Conservation (phyloP, 2,797 vertebrate species). For the Erpetoichthys calabaricus region DNA sequence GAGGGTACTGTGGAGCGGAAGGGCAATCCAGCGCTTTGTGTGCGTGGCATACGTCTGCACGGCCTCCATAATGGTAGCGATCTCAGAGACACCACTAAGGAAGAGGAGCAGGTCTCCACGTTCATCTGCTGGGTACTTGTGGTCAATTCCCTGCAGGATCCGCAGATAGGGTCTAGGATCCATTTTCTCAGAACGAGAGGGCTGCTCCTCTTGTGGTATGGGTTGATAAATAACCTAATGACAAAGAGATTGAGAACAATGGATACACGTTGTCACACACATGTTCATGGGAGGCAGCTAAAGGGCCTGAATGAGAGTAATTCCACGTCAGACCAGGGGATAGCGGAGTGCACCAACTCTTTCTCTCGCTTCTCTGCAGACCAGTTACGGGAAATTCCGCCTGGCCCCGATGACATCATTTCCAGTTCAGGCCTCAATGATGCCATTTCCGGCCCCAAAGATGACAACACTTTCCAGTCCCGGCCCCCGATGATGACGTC, state of each 20-base stretch:
- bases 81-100: slow-evolving; percentile 80
- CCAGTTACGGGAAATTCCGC: too few relatives aligned
- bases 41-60: slow-evolving; percentile 65
- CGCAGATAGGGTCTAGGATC: slow-evolving; percentile 72
- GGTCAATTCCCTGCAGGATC: slow-evolving; percentile 77
- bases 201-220: slow-evolving; percentile 52
- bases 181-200: slow-evolving; percentile 57
- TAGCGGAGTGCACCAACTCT: too few relatives aligned
- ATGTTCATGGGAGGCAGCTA: too few relatives aligned
- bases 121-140: slow-evolving; percentile 67
- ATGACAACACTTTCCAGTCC: too few relatives aligned
- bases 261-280: too few relatives aligned
- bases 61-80: slow-evolving; percentile 62
- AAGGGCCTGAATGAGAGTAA: too few relatives aligned
- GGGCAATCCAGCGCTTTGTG: slow-evolving; percentile 70
- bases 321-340: too few relatives aligned
- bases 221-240: slow-evolving; percentile 77
- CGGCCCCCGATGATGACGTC: too few relatives aligned
- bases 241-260: not conserved
- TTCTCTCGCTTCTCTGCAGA: too few relatives aligned
- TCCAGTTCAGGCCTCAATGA: too few relatives aligned
- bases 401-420: too few relatives aligned
- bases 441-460: too few relatives aligned
- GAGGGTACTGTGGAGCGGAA: slow-evolving; percentile 78
- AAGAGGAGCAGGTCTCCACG: slow-evolving; percentile 79